Conservation (phyloP, 2,113 vertebrate genomes). For the Alethe castanea region DNA sequence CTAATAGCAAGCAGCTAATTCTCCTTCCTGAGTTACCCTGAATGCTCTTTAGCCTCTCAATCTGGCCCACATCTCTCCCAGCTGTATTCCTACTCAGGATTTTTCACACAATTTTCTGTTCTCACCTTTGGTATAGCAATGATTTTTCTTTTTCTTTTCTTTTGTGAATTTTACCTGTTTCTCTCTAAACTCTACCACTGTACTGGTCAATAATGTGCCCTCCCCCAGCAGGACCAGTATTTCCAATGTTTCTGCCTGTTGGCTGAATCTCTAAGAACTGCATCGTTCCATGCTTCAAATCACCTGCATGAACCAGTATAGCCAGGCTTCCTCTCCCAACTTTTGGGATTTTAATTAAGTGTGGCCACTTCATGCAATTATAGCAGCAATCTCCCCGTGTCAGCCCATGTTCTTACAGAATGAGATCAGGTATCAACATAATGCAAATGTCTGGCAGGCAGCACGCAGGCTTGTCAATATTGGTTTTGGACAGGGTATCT, state of each 20-base stretch:
- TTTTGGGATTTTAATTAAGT: background rate
- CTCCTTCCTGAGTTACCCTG: background rate
- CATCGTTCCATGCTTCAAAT: background rate
- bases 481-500: conserved; percentile 28
- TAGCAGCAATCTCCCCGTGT: background rate
- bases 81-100: background rate
- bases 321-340: background rate
- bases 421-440: background rate
- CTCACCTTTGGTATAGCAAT: background rate
- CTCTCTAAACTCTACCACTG: background rate
- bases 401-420: background rate
- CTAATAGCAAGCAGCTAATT: background rate
- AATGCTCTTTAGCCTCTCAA: background rate
- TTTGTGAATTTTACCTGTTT: background rate
- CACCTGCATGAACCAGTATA: background rate
- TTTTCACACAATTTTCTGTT: background rate
- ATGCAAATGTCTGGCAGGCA: conserved; percentile 34
- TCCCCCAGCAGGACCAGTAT: background rate
- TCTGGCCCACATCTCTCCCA: background rate
- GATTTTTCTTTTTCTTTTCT: background rate
- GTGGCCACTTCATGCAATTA: background rate
- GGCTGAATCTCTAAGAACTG: background rate
- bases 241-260: background rate
- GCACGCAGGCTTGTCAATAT: conserved; percentile 26
- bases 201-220: background rate